Evolutionary conservation across 2,888 invertebrate genomes (phyloP).

Genomic region (Polymixis flavicincta): DNA sequence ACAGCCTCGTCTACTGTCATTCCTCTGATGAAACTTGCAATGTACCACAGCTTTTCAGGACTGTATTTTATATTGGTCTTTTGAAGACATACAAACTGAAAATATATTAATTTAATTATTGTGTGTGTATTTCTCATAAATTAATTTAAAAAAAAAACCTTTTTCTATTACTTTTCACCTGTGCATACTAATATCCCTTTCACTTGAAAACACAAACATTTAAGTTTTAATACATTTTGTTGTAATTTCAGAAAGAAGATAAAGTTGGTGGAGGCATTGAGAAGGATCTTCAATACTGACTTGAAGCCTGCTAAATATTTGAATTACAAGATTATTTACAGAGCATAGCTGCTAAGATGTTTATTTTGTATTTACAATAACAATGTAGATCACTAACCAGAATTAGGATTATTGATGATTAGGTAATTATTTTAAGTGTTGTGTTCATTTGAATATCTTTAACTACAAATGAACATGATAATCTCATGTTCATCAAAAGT

Average conservation of each 20-base stretch:
- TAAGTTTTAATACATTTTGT: conserved; percentile 15
- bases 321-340: not conserved
- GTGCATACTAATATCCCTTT: not conserved
- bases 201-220: not conserved
- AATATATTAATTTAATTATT: conserved; percentile 58
- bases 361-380: not conserved
- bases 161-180: not conserved
- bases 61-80: conserved; percentile 96
- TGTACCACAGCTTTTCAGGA: conserved; percentile 98
- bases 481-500: not conserved
- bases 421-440: not conserved
- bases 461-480: too few relatives aligned
- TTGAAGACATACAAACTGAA: conserved; percentile 97
- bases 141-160: not conserved
- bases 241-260: conserved; percentile 50
- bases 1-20: conserved; percentile 98
- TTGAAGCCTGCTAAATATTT: not conserved
- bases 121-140: not conserved
- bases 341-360: not conserved
- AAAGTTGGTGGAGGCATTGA: conserved; percentile 8
- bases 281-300: conserved; percentile 19
- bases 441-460: not conserved
- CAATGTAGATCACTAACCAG: not conserved
- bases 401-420: not conserved
- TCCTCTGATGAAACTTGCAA: conserved; percentile 96